phyloP scores from a whole-genome alignment of 2,113 vertebrate genomes.

The Cyanoramphus novaezelandiae region DNA sequence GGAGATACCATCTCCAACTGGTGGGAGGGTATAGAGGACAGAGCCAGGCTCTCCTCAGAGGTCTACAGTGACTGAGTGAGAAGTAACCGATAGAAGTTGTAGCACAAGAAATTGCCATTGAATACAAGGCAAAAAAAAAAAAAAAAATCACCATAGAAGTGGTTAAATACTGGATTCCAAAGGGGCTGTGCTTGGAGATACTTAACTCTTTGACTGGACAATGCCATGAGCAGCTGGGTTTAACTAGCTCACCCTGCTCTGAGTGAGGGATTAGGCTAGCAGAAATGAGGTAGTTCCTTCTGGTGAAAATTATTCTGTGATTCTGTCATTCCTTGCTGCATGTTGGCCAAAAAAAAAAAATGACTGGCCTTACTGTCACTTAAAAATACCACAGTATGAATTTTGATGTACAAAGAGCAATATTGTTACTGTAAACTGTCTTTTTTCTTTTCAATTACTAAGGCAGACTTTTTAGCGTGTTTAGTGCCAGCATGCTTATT shows the following conservation, averaged over 20 bases:
- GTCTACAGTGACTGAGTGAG: not conserved
- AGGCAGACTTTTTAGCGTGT: not conserved
- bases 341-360: not conserved
- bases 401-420: not conserved
- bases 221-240: not conserved
- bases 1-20: fast-evolving
- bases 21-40: not conserved
- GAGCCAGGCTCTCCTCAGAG: not conserved
- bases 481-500: not conserved
- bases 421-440: not conserved
- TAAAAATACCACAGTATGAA: not conserved
- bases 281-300: not conserved
- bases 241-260: not conserved
- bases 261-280: not conserved
- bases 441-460: not conserved
- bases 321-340: not conserved
- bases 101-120: not conserved
- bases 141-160: not conserved
- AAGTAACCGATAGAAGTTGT: not conserved
- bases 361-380: not conserved
- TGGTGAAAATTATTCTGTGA: not conserved
- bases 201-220: not conserved
- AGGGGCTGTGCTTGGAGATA: not conserved
- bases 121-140: not conserved
- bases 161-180: not conserved